Evolutionary conservation across 2,797 vertebrate species (phyloP).

Genomic region (Morelia viridis): DNA sequence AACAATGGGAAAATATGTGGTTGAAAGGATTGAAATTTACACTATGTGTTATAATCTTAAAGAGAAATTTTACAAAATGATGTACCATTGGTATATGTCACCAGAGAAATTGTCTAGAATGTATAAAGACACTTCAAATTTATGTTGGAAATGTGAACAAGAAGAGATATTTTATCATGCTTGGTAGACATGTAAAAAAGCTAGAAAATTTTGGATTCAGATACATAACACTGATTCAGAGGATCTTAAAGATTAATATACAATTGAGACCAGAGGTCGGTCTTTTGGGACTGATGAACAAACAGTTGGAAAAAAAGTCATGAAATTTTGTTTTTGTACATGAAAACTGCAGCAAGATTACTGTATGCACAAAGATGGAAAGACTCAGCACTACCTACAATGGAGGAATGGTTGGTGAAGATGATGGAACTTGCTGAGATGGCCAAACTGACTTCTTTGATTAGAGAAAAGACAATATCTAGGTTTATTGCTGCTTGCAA

Average conservation of each 20-base stretch:
- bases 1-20: not conserved
- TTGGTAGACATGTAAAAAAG: too few species aligned
- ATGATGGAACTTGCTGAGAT: not conserved
- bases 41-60: too few species aligned
- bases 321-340: not conserved
- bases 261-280: not conserved
- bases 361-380: not conserved
- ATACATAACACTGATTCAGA: not conserved
- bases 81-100: too few species aligned
- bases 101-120: too few species aligned
- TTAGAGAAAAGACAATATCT: not conserved
- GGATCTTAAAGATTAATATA: not conserved
- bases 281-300: not conserved
- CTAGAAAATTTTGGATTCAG: not conserved
- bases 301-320: not conserved
- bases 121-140: too few species aligned
- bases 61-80: too few species aligned
- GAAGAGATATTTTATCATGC: too few species aligned
- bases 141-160: too few species aligned
- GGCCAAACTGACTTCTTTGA: not conserved
- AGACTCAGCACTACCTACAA: not conserved
- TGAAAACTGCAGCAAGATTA: not conserved
- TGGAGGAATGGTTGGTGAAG: not conserved
- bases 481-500: not conserved
- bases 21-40: too few species aligned